Conservation (phyloP, 1,140 invertebrate genomes). For the Schlechtendalia chinensis region DNA sequence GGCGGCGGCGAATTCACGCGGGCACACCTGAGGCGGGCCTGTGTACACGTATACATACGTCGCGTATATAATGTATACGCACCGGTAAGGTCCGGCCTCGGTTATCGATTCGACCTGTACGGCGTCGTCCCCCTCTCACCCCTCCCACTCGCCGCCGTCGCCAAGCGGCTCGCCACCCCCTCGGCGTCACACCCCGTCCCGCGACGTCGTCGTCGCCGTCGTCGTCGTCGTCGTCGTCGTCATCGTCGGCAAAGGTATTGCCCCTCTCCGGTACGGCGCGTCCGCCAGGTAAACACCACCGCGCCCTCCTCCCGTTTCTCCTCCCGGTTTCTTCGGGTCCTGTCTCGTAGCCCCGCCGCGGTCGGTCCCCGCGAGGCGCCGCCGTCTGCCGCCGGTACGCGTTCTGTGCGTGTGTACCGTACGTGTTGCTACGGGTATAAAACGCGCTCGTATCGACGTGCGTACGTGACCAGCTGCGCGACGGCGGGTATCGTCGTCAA, state of each 20-base stretch:
- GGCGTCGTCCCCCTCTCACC: not conserved
- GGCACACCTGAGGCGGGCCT: constrained; percentile 49
- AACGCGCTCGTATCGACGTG: not conserved
- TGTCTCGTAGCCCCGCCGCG: no score
- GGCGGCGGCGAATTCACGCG: constrained; percentile 45
- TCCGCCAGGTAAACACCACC: constrained; percentile 44
- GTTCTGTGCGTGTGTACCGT: not conserved
- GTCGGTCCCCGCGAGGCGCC: constrained; percentile 1
- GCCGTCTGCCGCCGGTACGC: not conserved
- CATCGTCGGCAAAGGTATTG: constrained; percentile 40
- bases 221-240: no score
- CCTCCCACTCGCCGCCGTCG: constrained; percentile 29
- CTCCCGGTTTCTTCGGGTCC: not conserved
- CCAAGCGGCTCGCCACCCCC: no score
- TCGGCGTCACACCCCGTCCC: no score
- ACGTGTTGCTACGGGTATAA: not conserved
- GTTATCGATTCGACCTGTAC: constrained; percentile 50
- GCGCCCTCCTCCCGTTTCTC: not conserved
- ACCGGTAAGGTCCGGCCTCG: constrained; percentile 46
- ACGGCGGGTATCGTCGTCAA: no score
- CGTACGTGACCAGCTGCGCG: no score
- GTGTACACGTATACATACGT: not conserved
- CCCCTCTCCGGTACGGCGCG: no score
- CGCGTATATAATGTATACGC: not conserved
- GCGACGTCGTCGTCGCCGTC: no score